These are phyloP conservation scores for Periphyllus acericola DNA, from an alignment of 2,888 invertebrate species.

Conservation along the genomic window DNA sequence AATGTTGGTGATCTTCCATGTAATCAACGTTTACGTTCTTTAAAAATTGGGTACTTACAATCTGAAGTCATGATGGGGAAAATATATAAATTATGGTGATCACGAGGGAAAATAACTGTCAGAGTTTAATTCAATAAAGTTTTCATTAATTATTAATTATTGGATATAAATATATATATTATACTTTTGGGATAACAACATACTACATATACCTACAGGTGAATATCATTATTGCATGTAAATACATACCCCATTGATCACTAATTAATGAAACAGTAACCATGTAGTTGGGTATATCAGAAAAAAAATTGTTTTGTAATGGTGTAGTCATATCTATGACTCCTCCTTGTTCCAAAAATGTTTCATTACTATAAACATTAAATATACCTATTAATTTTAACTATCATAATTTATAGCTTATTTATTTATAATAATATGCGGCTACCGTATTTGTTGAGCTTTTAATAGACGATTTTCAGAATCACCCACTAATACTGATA, in stretches of 20 bases:
- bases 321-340: not conserved
- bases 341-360: conserved; percentile 32
- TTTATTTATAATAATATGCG: not conserved
- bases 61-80: too few relatives aligned
- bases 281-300: not conserved
- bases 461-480: conserved; percentile 48
- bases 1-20: too few relatives aligned
- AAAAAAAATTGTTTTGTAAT: not conserved
- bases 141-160: too few relatives aligned
- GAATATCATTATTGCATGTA: not conserved
- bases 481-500: conserved; percentile 52
- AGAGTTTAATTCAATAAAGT: too few relatives aligned
- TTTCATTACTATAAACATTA: conserved; percentile 22
- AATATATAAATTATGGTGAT: too few relatives aligned
- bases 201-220: not conserved
- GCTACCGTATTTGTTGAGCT: conserved; percentile 36
- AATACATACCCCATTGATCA: conserved; percentile 49
- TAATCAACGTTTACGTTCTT: too few relatives aligned
- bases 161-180: too few relatives aligned
- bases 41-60: too few relatives aligned
- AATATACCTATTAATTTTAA: not conserved
- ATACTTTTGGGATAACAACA: too few relatives aligned
- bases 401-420: not conserved
- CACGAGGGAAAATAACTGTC: too few relatives aligned
- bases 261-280: conserved; percentile 49